A percentile compares a stretch with the other conserved stretches of the same genome.
Conservation (phyloP, 2,888 invertebrate genomes). For the Ecliptopera silaceata region DNA sequence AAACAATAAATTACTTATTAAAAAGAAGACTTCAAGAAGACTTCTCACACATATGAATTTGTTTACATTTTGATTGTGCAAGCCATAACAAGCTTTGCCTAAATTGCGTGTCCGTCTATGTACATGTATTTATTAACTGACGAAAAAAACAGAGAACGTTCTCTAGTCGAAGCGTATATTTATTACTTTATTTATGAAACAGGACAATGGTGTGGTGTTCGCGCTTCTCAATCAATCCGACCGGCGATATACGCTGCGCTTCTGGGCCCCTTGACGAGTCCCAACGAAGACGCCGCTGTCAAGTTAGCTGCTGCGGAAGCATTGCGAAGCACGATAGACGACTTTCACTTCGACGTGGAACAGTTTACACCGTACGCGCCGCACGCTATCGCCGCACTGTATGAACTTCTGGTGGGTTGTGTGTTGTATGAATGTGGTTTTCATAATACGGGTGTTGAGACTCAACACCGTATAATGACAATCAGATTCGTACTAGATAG, state of each 20-base stretch:
- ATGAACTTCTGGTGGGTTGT: constrained; percentile 87
- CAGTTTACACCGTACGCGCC: constrained; percentile 93
- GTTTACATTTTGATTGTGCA: too few relatives aligned
- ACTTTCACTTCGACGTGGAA: constrained; percentile 95
- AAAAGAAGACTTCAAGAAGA: too few relatives aligned
- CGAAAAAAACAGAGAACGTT: too few relatives aligned
- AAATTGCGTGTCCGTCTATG: too few relatives aligned
- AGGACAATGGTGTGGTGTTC: constrained; percentile 90
- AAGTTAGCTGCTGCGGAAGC: constrained; percentile 93
- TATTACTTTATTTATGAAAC: too few relatives aligned
- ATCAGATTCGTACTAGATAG: too few relatives aligned
- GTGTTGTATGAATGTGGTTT: not conserved
- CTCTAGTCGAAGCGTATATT: not conserved
- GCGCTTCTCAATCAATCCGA: constrained; percentile 89
- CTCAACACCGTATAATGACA: too few relatives aligned
- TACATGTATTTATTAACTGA: too few relatives aligned
- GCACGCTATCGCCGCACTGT: constrained; percentile 89
- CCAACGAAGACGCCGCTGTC: constrained; percentile 93
- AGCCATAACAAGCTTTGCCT: too few relatives aligned
- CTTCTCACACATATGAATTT: too few relatives aligned
- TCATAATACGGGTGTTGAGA: too few relatives aligned
- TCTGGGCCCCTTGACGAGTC: constrained; percentile 85
- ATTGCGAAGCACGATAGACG: constrained; percentile 92
- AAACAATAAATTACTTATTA: too few relatives aligned
- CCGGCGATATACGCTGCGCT: constrained; percentile 92